A percentile compares a stretch with the other conserved stretches of the same genome.
Evolutionary conservation across 2,888 invertebrate species (phyloP).

Genomic region (Monoplex corrugatus): DNA sequence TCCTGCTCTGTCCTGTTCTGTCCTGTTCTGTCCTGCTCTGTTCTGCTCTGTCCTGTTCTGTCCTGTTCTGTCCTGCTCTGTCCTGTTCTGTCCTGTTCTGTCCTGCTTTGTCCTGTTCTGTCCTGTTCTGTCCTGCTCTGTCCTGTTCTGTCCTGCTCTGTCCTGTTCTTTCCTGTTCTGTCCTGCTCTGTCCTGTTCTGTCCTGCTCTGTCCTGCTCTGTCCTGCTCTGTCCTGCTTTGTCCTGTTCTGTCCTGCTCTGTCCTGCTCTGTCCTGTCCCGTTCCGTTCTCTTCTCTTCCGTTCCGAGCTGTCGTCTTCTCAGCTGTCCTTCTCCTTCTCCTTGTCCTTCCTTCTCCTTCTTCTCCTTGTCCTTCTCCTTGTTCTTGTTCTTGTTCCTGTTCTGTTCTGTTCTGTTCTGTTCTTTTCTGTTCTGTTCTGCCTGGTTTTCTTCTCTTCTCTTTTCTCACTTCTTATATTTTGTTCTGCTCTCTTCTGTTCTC

Average conservation of each 20-base stretch:
- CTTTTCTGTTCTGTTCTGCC: background rate
- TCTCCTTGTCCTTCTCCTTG: background rate
- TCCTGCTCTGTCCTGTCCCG: no score
- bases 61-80: background rate
- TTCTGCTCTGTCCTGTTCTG: background rate
- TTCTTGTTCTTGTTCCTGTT: background rate
- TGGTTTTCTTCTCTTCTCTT: background rate
- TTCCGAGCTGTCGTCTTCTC: background rate
- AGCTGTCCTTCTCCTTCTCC: background rate
- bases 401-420: background rate
- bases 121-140: background rate
- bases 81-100: background rate
- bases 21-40: background rate
- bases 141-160: background rate
- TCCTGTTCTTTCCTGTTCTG: background rate
- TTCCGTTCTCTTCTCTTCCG: no score
- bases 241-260: background rate
- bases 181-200: background rate
- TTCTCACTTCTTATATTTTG: no score
- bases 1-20: background rate
- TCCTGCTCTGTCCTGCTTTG: background rate
- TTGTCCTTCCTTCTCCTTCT: background rate
- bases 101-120: background rate
- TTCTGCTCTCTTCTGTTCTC: no score
- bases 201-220: background rate